A percentile compares a stretch with the other conserved stretches of the same genome.
These are phyloP conservation scores for Narcine bancroftii DNA, from an alignment of 2,113 vertebrate genomes.

Conservation along the genomic window DNA sequence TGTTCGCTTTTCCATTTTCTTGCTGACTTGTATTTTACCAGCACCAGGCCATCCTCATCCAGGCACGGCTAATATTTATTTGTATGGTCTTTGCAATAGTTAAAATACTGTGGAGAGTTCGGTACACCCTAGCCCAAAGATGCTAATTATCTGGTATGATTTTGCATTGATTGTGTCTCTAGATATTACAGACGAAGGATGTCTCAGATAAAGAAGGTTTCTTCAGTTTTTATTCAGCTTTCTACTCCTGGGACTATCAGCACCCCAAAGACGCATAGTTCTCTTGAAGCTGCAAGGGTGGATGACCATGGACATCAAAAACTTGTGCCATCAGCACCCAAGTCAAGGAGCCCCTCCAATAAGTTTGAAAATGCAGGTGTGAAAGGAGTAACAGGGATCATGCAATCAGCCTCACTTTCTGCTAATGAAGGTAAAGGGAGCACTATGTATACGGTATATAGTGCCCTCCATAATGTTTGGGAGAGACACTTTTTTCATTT, in stretches of 20 bases:
- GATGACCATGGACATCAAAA: not conserved
- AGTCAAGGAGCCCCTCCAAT: not conserved
- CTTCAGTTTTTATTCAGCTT: conserved; percentile 81
- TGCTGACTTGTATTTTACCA: not conserved
- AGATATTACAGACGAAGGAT: not conserved
- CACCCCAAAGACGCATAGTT: not conserved
- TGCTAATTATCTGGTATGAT: not conserved
- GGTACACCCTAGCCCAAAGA: not conserved
- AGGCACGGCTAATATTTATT: not conserved
- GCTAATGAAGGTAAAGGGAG: conserved; percentile 50
- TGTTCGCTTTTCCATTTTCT: not conserved
- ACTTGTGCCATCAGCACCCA: not conserved
- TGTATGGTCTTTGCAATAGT: not conserved
- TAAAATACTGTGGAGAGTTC: not conserved
- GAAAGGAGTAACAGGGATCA: not conserved
- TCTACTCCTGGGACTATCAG: conserved; percentile 54
- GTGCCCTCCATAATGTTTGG: too few species aligned
- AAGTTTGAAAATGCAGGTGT: not conserved
- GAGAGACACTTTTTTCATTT: too few species aligned
- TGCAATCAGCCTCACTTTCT: not conserved
- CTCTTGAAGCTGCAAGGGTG: not conserved
- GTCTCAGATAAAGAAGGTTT: conserved; percentile 71
- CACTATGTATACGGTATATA: not conserved
- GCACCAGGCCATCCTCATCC: not conserved
- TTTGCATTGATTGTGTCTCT: not conserved